Percentiles rank a stretch among this genome's conserved stretches.
Conservation (phyloP, 2,113 vertebrate genomes). For the Clarias batrachus region DNA sequence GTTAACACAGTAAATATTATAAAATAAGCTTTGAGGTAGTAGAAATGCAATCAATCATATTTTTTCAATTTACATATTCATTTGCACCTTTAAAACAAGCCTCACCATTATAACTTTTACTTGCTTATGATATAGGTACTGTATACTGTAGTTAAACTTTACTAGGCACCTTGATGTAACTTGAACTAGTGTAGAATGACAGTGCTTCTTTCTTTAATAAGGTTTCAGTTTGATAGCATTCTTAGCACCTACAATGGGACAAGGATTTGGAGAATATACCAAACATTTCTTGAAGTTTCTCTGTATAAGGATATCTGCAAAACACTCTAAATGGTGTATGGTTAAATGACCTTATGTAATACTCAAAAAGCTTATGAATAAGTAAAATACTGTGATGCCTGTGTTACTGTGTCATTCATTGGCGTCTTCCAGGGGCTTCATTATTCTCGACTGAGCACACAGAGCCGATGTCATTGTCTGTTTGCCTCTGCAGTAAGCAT, state of each 20-base stretch:
- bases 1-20: not conserved
- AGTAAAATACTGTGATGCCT: not conserved
- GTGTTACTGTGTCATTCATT: slow-evolving; percentile 14
- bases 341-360: not conserved
- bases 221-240: not conserved
- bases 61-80: too few species aligned
- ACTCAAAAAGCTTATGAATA: not conserved
- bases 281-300: not conserved
- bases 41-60: not conserved
- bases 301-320: not conserved
- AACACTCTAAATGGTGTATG: not conserved
- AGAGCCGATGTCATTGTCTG: slow-evolving; percentile 5
- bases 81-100: not conserved
- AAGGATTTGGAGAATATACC: not conserved
- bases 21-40: not conserved
- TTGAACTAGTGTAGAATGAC: not conserved
- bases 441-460: slow-evolving; percentile 23
- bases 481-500: not conserved
- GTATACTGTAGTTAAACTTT: too few species aligned
- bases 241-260: not conserved
- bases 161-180: not conserved
- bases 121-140: too few species aligned
- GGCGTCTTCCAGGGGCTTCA: slow-evolving; percentile 37
- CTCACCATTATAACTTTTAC: not conserved
- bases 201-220: not conserved